Base-by-base conservation (phyloP, 2,888 invertebrate species). In the Sisyra nigra region DNA sequence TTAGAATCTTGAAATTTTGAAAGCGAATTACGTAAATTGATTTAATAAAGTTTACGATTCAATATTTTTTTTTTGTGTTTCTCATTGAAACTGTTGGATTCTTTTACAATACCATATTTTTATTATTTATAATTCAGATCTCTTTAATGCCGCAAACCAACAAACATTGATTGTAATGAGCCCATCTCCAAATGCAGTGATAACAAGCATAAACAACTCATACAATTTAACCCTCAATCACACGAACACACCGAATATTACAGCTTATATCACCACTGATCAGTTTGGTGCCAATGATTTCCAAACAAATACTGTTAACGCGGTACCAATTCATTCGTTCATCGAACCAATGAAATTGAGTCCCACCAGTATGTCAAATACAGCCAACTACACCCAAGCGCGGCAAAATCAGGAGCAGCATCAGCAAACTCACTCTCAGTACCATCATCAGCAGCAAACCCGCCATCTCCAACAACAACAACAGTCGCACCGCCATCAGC, bases 201-300 rank as follows among this genome's bases (percentile, higher is more conserved):
- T 47, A 32, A 46, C 48, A 17, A 48, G 44, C 19, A 44, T 45
- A 29, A 46, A 48, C 24, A 48, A 48, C 41, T 46, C 46, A 7
- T 48, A 47, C 40, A 43, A 43, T 30, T 37, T 43, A 19, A 29
- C 29, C 11, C 14, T 38, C n/a, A 43, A 34, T 38, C 43, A 43
- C 15, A 13, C 17, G 7, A 30, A 19, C 8, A 10, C 36, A 10
- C 41, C 41, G 10, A 41, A 17, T 31, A 15, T 18, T 8, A 32
- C 31, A 32, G 11, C 15, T 17, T 41, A 42, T 15, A 42, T 42
- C 24, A 35, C 42, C n/a, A 19, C 42, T 29, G 32, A 41, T 15
- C 41, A 41, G 17, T 41, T 17, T 15, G 31, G 31, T 41, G 18
- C 31, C 30, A 15, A 24, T 14, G 15, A 17, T 41, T 31, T 41